Evolutionary conservation across 2,888 invertebrate genomes (phyloP).

Genomic region (Polydesmus complanatus): DNA sequence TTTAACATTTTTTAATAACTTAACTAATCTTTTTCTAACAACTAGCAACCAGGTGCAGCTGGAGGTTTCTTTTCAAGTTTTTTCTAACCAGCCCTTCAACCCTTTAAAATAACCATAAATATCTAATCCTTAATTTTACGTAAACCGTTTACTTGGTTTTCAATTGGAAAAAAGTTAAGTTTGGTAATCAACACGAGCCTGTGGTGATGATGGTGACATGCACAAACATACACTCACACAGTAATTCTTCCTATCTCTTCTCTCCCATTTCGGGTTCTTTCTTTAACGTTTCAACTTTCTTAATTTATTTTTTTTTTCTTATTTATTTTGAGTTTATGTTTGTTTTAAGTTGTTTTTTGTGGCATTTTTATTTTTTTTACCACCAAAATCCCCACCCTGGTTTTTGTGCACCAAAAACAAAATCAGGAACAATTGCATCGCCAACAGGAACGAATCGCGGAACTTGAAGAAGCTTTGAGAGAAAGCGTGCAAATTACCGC

Average conservation of each 20-base stretch:
- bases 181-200: not conserved
- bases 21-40: constrained; percentile 4
- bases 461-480: constrained; percentile 68
- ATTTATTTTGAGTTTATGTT: constrained; percentile 5
- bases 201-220: not conserved
- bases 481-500: constrained; percentile 62
- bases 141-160: not conserved
- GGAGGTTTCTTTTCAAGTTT: constrained; percentile 27
- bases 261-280: not conserved
- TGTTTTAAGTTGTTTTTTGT: constrained; percentile 14
- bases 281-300: not conserved
- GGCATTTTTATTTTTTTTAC: constrained; percentile 6
- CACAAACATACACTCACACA: not conserved
- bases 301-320: constrained; percentile 4
- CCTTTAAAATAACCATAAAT: constrained; percentile 7
- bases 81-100: constrained; percentile 21
- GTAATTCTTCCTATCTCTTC: not conserved
- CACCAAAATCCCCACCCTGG: not conserved
- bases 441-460: constrained; percentile 54
- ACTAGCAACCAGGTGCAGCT: constrained; percentile 23
- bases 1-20: not conserved
- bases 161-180: not conserved
- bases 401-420: not conserved
- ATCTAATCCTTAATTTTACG: constrained; percentile 1
- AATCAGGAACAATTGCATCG: constrained; percentile 26